Evolutionary conservation across 2,797 vertebrate species (phyloP).

Genomic region (Pseudochirops cupreus): DNA sequence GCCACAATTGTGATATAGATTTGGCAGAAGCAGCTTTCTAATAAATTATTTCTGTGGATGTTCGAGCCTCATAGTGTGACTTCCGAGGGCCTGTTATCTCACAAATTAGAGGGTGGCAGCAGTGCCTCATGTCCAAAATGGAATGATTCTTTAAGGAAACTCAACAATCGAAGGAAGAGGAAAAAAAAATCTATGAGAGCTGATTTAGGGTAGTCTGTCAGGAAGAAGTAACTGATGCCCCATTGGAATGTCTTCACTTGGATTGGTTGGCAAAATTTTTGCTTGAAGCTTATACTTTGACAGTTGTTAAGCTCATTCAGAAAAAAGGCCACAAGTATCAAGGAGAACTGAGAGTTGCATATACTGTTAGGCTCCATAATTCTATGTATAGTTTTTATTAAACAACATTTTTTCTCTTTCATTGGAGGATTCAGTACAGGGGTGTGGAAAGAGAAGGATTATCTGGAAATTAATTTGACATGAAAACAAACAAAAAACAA

Average conservation of each 20-base stretch:
- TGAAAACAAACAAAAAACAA: not conserved
- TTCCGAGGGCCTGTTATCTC: not conserved
- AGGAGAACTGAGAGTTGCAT: not conserved
- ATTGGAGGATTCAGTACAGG: not conserved
- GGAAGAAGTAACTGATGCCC: not conserved
- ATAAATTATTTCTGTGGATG: conserved; percentile 54
- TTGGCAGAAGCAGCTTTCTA: conserved; percentile 20
- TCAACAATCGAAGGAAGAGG: not conserved
- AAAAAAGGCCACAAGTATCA: not conserved
- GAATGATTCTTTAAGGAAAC: not conserved
- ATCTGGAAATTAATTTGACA: not conserved
- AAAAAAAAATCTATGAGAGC: not conserved
- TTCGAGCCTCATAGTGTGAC: not conserved
- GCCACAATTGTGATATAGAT: conserved; percentile 53
- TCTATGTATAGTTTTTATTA: not conserved
- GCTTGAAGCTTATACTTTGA: not conserved
- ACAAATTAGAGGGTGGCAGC: conserved; percentile 34
- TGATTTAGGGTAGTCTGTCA: not conserved
- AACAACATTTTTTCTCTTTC: not conserved
- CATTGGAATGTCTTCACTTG: not conserved
- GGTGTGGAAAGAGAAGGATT: not conserved
- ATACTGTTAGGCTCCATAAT: not conserved
- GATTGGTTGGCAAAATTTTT: not conserved
- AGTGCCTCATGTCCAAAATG: conserved; percentile 4
- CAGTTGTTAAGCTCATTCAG: not conserved